Evolutionary conservation across 1,140 invertebrate genomes (phyloP).

Genomic region (Cyphomyrmex costatus): DNA sequence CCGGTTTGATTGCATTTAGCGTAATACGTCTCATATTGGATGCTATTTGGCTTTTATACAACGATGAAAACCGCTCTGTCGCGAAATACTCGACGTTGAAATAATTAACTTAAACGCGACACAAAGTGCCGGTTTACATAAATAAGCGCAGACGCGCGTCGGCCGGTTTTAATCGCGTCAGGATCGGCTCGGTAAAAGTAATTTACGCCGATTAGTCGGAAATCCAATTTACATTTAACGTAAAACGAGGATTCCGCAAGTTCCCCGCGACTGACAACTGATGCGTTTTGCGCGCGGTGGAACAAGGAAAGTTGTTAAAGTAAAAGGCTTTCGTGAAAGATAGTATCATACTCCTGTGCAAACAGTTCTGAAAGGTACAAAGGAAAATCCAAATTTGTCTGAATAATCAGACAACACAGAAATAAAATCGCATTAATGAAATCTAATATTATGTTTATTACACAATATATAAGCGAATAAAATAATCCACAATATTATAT

Average conservation of each 20-base stretch:
- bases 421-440: conserved; percentile 18
- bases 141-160: conserved; percentile 55
- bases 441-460: conserved; percentile 20
- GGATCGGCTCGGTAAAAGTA: conserved; percentile 59
- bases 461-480: conserved; percentile 12
- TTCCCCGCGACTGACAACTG: conserved; percentile 64
- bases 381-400: conserved; percentile 61
- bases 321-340: conserved; percentile 58
- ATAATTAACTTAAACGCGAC: conserved; percentile 34
- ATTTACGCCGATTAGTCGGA: conserved; percentile 63
- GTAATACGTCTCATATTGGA: background rate
- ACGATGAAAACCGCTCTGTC: background rate
- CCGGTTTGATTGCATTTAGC: background rate
- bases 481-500: conserved; percentile 63
- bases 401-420: conserved; percentile 10
- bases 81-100: background rate
- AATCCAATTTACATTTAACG: conserved; percentile 72
- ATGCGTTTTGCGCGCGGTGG: conserved; percentile 57
- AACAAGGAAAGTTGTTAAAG: conserved; percentile 61
- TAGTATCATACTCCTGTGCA: conserved; percentile 19
- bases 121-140: conserved; percentile 57
- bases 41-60: background rate
- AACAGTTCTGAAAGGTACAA: conserved; percentile 9
- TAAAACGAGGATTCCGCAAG: conserved; percentile 47
- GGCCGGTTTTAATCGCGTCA: conserved; percentile 47